Conservation (phyloP, 1,140 invertebrate genomes). For the Galleria mellonella region DNA sequence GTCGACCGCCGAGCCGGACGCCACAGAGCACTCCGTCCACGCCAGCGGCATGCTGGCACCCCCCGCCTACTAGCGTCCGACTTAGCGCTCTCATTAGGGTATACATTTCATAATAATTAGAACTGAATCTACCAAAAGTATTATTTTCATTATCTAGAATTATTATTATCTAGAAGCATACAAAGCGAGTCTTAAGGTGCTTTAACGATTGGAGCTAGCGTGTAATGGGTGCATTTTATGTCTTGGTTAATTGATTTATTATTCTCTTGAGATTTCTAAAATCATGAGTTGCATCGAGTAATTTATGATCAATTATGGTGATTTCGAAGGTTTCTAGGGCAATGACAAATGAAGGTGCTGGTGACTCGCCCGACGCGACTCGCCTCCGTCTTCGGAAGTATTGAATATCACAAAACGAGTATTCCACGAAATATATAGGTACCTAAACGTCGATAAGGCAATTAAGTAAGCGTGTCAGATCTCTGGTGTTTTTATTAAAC, state of each 20-base stretch:
- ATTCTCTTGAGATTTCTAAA: slow-evolving; percentile 42
- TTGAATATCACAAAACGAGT: slow-evolving; percentile 46
- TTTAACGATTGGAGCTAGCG: slow-evolving; percentile 33
- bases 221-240: slow-evolving; percentile 41
- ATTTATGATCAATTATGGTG: slow-evolving; percentile 23
- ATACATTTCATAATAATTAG: slow-evolving; percentile 36
- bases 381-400: slow-evolving; percentile 57
- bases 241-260: slow-evolving; percentile 22
- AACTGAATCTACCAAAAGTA: slow-evolving; percentile 67
- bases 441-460: slow-evolving; percentile 40
- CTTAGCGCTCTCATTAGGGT: slow-evolving; percentile 26
- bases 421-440: slow-evolving; percentile 42
- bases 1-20: slow-evolving; percentile 76
- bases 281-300: slow-evolving; percentile 13
- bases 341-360: slow-evolving; percentile 61
- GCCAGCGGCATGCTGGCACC: slow-evolving; percentile 71
- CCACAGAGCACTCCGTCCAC: slow-evolving; percentile 70
- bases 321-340: slow-evolving; percentile 50
- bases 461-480: slow-evolving; percentile 50
- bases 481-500: slow-evolving; percentile 54
- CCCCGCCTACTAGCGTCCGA: slow-evolving; percentile 64
- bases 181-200: slow-evolving; percentile 23
- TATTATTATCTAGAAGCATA: too few relatives aligned
- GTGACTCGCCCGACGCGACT: slow-evolving; percentile 61
- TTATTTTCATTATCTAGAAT: slow-evolving; percentile 47